A percentile compares a stretch with the other conserved stretches of the same genome.
Conservation (phyloP, 2,888 invertebrate genomes). For the Papilio gigon region DNA sequence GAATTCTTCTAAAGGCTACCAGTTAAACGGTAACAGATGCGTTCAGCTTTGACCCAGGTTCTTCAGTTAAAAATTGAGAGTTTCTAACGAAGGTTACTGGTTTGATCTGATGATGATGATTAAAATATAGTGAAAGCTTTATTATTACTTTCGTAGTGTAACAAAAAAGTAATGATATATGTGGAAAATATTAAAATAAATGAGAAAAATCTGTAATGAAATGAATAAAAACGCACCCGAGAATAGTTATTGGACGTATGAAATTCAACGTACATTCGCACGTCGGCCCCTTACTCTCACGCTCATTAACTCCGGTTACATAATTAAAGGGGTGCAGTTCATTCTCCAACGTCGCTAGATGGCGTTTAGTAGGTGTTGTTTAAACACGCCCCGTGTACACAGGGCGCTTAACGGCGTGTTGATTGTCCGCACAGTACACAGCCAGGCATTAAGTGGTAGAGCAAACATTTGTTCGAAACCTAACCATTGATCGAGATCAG, state of each 20-base stretch:
- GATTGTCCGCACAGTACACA: constrained; percentile 27
- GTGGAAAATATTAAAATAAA: background rate
- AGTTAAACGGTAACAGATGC: too few relatives aligned
- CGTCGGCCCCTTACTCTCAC: constrained; percentile 6
- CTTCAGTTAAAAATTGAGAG: too few relatives aligned
- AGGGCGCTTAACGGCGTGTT: constrained; percentile 32
- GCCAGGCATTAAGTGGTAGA: constrained; percentile 30
- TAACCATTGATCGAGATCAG: constrained; percentile 9
- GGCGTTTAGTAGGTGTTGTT: constrained; percentile 26
- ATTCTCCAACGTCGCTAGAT: constrained; percentile 15
- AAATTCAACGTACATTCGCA: constrained; percentile 18
- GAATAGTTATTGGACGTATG: constrained; percentile 8
- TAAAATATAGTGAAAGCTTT: background rate
- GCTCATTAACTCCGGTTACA: constrained; percentile 19
- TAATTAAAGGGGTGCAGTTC: constrained; percentile 22
- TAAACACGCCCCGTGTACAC: constrained; percentile 32
- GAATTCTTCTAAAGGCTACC: too few relatives aligned
- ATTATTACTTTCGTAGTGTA: too few relatives aligned
- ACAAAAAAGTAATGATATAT: background rate
- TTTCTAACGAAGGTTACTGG: too few relatives aligned
- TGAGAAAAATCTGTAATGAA: background rate
- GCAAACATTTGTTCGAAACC: constrained; percentile 32
- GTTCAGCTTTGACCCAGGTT: too few relatives aligned
- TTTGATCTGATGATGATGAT: too few relatives aligned
- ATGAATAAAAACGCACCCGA: constrained; percentile 8